Conservation (phyloP, 2,888 invertebrate genomes). For the Caenorhabditis sp. region DNA sequence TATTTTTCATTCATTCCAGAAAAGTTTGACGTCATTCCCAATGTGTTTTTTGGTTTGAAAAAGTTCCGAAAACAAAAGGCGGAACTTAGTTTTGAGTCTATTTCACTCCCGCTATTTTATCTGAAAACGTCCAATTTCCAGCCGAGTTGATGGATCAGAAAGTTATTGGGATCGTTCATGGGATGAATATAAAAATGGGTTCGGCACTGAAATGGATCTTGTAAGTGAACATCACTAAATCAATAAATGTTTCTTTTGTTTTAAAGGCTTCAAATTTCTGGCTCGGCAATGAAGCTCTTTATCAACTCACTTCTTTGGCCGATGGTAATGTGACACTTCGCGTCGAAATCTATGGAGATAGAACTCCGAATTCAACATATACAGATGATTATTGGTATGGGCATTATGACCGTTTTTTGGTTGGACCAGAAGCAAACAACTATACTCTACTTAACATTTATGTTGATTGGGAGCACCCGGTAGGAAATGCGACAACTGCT, state of each 20-base stretch:
- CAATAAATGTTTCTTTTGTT: no score
- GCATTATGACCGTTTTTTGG: conserved; percentile 38
- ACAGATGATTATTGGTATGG: conserved; percentile 48
- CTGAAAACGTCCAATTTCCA: conserved; percentile 23
- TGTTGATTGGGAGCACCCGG: conserved; percentile 39
- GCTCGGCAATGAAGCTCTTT: conserved; percentile 62
- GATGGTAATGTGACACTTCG: conserved; percentile 41
- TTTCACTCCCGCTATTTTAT: no score
- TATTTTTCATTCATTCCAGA: no score
- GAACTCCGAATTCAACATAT: conserved; percentile 48
- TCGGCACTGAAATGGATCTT: conserved; percentile 40
- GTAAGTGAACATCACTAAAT: no score
- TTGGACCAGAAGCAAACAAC: conserved; percentile 31
- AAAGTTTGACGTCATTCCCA: no score
- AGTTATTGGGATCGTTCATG: conserved; percentile 60
- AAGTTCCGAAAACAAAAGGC: no score
- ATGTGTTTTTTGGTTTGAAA: no score
- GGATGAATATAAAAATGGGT: conserved; percentile 59
- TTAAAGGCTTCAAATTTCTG: conserved; percentile 43
- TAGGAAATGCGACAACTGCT: conserved; percentile 58
- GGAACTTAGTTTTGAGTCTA: no score
- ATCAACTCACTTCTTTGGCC: conserved; percentile 33
- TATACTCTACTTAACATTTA: conserved; percentile 29
- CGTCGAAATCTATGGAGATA: conserved; percentile 61
- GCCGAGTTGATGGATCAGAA: conserved; percentile 46